phyloP scores from a whole-genome alignment of 37 sponge, comb jelly and placozoan genomes.

The Amphimedon queenslandica region DNA sequence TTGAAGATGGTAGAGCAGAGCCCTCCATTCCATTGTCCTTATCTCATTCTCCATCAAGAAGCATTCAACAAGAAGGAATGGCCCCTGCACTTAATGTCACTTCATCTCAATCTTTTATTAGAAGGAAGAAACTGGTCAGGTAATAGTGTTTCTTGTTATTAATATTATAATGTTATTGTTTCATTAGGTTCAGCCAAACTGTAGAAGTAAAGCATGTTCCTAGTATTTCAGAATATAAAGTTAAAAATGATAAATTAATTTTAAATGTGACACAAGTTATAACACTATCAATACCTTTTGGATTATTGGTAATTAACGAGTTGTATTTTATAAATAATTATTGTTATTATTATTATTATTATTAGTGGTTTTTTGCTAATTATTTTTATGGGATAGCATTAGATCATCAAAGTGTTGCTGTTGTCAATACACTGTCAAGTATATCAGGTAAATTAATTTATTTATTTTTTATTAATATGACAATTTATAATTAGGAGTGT shows the following conservation, averaged over 20 bases:
- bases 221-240: neutral
- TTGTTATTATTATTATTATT: neutral
- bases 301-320: constrained; percentile 48
- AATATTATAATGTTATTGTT: too few relatives aligned
- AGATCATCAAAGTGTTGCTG: constrained; percentile 43
- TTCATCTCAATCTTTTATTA: too few relatives aligned
- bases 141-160: too few relatives aligned
- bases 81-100: too few relatives aligned
- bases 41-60: too few relatives aligned
- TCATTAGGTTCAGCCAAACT: neutral
- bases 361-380: constrained; percentile 95
- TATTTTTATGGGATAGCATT: constrained; percentile 70
- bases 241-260: neutral
- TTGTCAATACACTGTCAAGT: constrained; percentile 74
- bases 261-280: constrained; percentile 45
- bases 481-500: too few relatives aligned
- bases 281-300: constrained; percentile 57
- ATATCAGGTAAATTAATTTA: constrained; percentile 28
- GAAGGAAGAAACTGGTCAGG: too few relatives aligned
- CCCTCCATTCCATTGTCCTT: too few relatives aligned
- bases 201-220: constrained; percentile 3
- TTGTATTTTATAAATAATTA: neutral
- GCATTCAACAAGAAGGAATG: too few relatives aligned
- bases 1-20: too few relatives aligned
- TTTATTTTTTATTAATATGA: too few relatives aligned